Conservation (phyloP, 1,140 invertebrate species). For the Cherax quadricarinatus region DNA sequence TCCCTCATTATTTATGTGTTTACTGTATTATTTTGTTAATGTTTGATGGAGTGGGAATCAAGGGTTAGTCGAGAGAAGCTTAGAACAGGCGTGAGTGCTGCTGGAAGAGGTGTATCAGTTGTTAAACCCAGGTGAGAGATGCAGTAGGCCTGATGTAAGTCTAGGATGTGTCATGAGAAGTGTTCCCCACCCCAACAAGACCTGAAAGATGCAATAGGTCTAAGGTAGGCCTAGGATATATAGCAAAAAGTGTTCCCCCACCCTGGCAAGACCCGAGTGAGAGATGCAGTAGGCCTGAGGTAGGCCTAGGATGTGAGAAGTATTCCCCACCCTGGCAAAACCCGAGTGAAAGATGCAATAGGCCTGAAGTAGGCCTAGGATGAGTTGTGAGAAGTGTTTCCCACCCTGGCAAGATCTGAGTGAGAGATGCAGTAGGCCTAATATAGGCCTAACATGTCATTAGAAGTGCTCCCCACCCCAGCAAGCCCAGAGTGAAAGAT, state of each 20-base stretch:
- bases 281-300: neutral
- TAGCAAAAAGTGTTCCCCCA: no score
- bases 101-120: no score
- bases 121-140: neutral
- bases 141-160: neutral
- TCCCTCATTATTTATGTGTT: slow-evolving; percentile 22
- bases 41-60: slow-evolving; percentile 38
- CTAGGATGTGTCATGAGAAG: no score
- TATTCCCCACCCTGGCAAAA: neutral
- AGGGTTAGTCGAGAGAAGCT: slow-evolving; percentile 26
- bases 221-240: neutral
- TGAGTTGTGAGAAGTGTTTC: no score
- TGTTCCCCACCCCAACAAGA: neutral
- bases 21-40: slow-evolving; percentile 45
- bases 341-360: neutral
- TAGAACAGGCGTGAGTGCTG: neutral
- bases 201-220: neutral
- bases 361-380: neutral
- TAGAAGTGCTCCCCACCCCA: neutral
- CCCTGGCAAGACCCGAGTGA: neutral
- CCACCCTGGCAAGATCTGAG: neutral
- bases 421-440: neutral
- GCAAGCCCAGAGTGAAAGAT: neutral
- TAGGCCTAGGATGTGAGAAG: neutral
- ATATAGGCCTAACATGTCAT: neutral